Evolutionary conservation across 2,797 vertebrate genomes (phyloP), one percentile per base, ranked within the genome.

Genomic region (Rhynchonycteris naso): DNA sequence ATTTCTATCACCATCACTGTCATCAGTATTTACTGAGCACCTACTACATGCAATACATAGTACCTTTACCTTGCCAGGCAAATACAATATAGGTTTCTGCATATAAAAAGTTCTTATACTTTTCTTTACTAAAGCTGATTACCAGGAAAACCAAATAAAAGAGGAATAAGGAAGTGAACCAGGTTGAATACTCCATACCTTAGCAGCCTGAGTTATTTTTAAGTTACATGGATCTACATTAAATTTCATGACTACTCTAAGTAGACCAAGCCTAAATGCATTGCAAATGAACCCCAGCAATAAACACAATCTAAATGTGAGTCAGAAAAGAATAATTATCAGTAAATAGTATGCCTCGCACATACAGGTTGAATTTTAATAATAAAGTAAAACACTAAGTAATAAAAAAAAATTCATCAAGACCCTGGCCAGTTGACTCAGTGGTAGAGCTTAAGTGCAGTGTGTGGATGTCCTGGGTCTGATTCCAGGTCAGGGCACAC

Each of bases 81-180:
- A 66, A 66, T 12, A 2, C 24, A 76, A 8, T 72, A 30, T 16
- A 82, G 35, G 7, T 4, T 35, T 86, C 58, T 58, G 76, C 26
- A 18, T 28, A 43, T n/a, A 82, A 54, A 2, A 66, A 54, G 83
- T 59, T 38, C 28, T 65, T 72, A 59, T 3, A n/a, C 21, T 93
- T 87, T 88, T 59, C 43, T 52, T 93, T 68, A 65, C 43, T 78
- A 43, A 92, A 89, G 63, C 72, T 7, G 79, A 52, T 96, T 80
- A 9, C 26, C 33, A 81, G 33, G 28, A 86, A 81, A 91, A 92
- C 10, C 21, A 94, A 79, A 87, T n/a, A 75, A 47, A 91, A 35
- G 26, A 26, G 14, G 66, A 80, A 74, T 26, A 54, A 11, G 58
- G 94, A 93, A 59, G 5, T 19, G 50, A 91, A 43, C 13, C 61